Percentiles rank a stretch among this genome's conserved stretches.
phyloP scores from a whole-genome alignment of 1,140 invertebrate genomes.

The Saccostrea echinata region DNA sequence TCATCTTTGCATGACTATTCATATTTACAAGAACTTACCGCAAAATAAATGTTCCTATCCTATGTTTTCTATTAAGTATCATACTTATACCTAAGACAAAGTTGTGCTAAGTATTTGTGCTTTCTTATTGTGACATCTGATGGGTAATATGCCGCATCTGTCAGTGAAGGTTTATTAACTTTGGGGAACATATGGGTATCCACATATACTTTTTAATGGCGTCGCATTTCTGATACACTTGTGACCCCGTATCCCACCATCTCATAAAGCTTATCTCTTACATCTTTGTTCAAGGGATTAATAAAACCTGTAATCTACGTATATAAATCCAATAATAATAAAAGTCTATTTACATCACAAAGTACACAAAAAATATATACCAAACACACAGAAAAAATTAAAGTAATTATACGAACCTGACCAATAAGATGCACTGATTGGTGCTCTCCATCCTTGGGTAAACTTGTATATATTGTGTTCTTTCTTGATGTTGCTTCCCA shows the following conservation, averaged over 20 bases:
- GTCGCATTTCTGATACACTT: too few relatives aligned
- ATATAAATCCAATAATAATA: neutral
- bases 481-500: neutral
- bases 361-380: neutral
- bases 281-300: too few relatives aligned
- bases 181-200: too few relatives aligned
- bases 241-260: too few relatives aligned
- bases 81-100: slow-evolving; percentile 24
- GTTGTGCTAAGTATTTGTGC: slow-evolving; percentile 39
- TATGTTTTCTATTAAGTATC: neutral
- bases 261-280: too few relatives aligned
- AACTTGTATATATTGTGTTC: slow-evolving; percentile 38
- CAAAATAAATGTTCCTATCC: neutral
- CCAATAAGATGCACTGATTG: slow-evolving; percentile 31
- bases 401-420: slow-evolving; percentile 27
- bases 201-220: too few relatives aligned
- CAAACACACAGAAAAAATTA: neutral
- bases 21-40: neutral
- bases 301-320: too few relatives aligned
- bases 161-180: too few relatives aligned
- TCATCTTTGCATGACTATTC: neutral
- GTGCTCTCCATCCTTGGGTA: slow-evolving; percentile 39
- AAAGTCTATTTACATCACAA: neutral
- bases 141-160: too few relatives aligned
- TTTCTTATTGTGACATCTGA: too few relatives aligned